Conservation (phyloP, 1,140 invertebrate genomes). For the Brachionus manjavacas region DNA sequence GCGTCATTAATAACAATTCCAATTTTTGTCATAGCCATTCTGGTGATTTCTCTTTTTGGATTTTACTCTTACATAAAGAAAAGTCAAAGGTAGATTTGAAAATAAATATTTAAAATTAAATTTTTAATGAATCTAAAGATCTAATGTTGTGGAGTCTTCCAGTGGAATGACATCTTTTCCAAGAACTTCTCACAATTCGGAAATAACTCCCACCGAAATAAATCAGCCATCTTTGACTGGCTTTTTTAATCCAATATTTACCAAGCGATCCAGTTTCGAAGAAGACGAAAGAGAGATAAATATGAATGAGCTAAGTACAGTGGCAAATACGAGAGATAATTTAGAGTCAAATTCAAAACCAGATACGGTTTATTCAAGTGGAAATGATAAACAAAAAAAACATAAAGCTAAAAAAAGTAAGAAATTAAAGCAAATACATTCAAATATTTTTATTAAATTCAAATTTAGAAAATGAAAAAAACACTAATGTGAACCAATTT, state of each 20-base stretch:
- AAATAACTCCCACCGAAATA: background rate
- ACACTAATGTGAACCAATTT: background rate
- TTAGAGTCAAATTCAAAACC: background rate
- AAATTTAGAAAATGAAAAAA: background rate
- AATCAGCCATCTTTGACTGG: background rate
- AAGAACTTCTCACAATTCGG: background rate
- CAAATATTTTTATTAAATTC: too few relatives aligned
- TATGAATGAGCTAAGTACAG: background rate
- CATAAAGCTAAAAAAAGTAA: background rate
- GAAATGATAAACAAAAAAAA: background rate
- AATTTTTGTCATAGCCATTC: background rate
- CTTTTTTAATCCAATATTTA: conserved; percentile 30
- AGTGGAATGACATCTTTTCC: background rate
- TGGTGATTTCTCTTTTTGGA: background rate
- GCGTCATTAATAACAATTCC: background rate
- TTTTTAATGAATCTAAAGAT: background rate
- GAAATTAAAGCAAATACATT: too few relatives aligned
- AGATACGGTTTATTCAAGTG: background rate
- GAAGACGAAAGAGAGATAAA: background rate
- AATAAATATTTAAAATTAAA: background rate
- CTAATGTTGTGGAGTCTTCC: background rate
- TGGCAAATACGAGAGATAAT: background rate
- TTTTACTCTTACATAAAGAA: background rate
- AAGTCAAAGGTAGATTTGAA: background rate
- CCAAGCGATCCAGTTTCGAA: background rate